Conservation (phyloP, 2,888 invertebrate species). For the Atethmia centrago region DNA sequence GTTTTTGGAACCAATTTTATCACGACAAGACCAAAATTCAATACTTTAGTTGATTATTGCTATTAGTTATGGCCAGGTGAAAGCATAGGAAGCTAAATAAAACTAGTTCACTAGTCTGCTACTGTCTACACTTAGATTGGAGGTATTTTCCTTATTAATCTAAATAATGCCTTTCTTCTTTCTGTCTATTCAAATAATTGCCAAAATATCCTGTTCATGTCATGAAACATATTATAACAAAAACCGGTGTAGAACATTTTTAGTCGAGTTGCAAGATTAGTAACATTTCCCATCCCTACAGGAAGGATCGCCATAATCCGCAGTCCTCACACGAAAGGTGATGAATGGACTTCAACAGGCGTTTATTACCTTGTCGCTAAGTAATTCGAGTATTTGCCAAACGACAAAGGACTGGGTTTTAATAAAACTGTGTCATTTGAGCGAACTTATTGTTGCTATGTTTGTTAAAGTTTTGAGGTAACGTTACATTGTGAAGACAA, state of each 20-base stretch:
- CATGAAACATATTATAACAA: background rate
- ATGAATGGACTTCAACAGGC: conserved; percentile 66
- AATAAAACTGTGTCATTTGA: conserved; percentile 55
- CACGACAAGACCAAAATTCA: too few species aligned
- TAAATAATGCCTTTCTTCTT: background rate
- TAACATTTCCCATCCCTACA: conserved; percentile 46
- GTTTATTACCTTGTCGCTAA: conserved; percentile 76
- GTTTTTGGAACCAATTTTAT: background rate
- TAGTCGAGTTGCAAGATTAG: conserved; percentile 5
- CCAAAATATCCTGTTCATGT: background rate
- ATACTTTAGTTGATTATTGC: background rate
- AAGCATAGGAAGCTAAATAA: background rate
- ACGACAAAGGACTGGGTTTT: conserved; percentile 51
- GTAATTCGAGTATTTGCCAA: conserved; percentile 76
- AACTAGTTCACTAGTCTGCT: background rate
- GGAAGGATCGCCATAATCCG: conserved; percentile 38
- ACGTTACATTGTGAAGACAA: conserved; percentile 18
- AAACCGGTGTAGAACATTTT: background rate
- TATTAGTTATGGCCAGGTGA: background rate
- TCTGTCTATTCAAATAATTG: background rate
- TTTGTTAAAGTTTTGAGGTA: conserved; percentile 52
- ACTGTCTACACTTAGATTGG: background rate
- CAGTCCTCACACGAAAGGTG: conserved; percentile 20
- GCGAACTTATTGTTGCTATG: conserved; percentile 55
- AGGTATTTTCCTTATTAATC: background rate